Base-by-base conservation (phyloP, 2,113 vertebrate species). In the Calidris pygmaea region DNA sequence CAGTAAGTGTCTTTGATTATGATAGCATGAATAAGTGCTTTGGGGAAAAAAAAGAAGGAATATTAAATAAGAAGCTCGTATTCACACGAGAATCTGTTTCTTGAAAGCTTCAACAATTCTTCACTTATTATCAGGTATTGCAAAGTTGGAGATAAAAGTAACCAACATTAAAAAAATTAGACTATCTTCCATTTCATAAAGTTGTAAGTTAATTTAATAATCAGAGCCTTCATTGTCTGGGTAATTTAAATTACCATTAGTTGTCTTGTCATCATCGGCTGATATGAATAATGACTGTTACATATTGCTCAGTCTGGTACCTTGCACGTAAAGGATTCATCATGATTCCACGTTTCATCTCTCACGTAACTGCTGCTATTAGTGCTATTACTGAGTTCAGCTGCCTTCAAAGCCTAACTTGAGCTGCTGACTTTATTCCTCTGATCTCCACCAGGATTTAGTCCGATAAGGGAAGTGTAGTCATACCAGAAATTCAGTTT, bases 181-280 rank as follows among this genome's bases (percentile, higher is more conserved):
- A 27, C 9, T 23, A 43, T 37, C 20, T 85, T 87, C 23, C 30
- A 56, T 92, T 95, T 91, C 14, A 82, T 45, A 72, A 86, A 74
- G 16, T 27, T 88, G 41, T 55, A 74, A 52, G 43, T 74, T 95
- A 90, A 87, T 59, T 87, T 70, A 85, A 91, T 53, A 93, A 88
- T 77, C 43, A 74, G 84, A 87, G 29, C 30, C 37, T 74, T 90
- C 60, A 55, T 71, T 26, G 3, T 60, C 9, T 84, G 2, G 0
- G 12, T 78, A 59, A 80, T 59, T 77, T 66, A 90, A 88, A 74
- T 78, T 88, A 20, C 43, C 41, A 35, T 84, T 91, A 75, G 14
- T 83, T 85, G 75, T 60, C 63, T 86, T 90, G 41, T 72, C 56
- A 65, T 47, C 32, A 6, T 3, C 75, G 58, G 30, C 77, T 68